Base-by-base conservation (phyloP, 2,113 vertebrate genomes). In the Elachura formosa region DNA sequence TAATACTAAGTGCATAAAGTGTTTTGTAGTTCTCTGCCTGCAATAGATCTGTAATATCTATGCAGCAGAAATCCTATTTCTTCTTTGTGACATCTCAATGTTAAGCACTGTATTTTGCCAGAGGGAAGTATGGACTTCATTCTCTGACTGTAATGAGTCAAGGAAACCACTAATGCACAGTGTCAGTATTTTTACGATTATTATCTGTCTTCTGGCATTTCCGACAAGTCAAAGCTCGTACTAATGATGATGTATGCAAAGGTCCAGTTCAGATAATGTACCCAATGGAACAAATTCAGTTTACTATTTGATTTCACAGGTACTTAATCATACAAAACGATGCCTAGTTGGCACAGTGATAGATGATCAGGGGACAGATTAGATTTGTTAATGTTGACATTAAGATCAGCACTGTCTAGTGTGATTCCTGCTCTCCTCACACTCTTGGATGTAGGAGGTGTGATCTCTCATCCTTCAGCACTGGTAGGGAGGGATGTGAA, bases 241-340 rank as follows among this genome's bases (percentile, higher is more conserved):
- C 29, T 80, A 93, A 91, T 68, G 56, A 92, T 56, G 51, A 91
- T 56, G n/a, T 56, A 84, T 80, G 68, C 74, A 54, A 61, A 93
- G 76, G 77, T 94, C 66, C 64, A 40, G 79, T 88, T 93, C 48
- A 71, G 79, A 78, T 80, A 80, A 94, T 33, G 63, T 74, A 92
- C 52, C 79, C 73, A 81, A 72, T 46, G 56, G 82, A 95, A 90
- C 34, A 91, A 88, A 93, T 40, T 87, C 75, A 63, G 84, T 88
- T 97, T 90, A 84, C 89, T 86, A 91, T 90, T 95, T 78, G 93
- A 94, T 95, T 96, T 93, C 87, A 81, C 63, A 67, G 72, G 36
- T 63, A 78, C 55, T 93, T 94, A 66, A 84, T 93, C 59, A 63
- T 45, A 80, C 36, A 52, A 71, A 96, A 81, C 0, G 11, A 69